These are phyloP conservation scores for Colistium nudipinnis DNA, from an alignment of 2,113 vertebrate species.

Conservation along the genomic window DNA sequence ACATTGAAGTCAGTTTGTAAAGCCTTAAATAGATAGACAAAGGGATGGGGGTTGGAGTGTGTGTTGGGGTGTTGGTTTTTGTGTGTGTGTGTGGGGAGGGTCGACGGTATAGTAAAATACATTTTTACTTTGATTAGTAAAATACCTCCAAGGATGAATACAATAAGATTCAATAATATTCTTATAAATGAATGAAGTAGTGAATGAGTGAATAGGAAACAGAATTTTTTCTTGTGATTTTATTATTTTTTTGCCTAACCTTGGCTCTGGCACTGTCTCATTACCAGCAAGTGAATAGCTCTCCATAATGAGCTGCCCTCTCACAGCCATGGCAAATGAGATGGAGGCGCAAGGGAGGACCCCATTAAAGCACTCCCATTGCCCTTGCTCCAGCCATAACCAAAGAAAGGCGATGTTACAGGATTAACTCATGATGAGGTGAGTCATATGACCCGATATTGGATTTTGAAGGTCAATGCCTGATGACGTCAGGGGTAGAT, in stretches of 20 bases:
- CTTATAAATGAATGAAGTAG: constrained; percentile 7
- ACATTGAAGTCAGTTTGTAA: not conserved
- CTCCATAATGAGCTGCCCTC: constrained; percentile 43
- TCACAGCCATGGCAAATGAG: constrained; percentile 45
- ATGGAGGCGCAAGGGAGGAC: constrained; percentile 29
- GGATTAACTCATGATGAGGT: constrained; percentile 47
- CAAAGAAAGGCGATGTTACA: constrained; percentile 36
- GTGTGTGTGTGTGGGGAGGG: too few relatives aligned
- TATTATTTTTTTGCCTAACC: constrained; percentile 38
- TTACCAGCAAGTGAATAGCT: constrained; percentile 47
- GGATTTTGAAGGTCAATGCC: constrained; percentile 24
- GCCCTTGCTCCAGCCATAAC: constrained; percentile 51
- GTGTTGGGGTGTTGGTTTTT: not conserved
- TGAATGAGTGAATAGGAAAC: constrained; percentile 11
- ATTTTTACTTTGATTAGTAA: constrained; percentile 52
- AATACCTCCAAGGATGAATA: constrained; percentile 12
- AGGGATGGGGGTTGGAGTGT: too few relatives aligned
- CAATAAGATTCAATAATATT: constrained; percentile 10
- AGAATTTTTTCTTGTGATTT: not conserved
- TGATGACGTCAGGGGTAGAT: constrained; percentile 4
- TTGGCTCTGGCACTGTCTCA: constrained; percentile 44
- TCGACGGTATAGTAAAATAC: too few relatives aligned
- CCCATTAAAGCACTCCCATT: constrained; percentile 55
- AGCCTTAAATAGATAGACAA: not conserved
- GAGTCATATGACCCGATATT: constrained; percentile 10